These are phyloP conservation scores for Temnothorax rugatulus DNA, from an alignment of 2,888 invertebrate species.

Conservation along the genomic window DNA sequence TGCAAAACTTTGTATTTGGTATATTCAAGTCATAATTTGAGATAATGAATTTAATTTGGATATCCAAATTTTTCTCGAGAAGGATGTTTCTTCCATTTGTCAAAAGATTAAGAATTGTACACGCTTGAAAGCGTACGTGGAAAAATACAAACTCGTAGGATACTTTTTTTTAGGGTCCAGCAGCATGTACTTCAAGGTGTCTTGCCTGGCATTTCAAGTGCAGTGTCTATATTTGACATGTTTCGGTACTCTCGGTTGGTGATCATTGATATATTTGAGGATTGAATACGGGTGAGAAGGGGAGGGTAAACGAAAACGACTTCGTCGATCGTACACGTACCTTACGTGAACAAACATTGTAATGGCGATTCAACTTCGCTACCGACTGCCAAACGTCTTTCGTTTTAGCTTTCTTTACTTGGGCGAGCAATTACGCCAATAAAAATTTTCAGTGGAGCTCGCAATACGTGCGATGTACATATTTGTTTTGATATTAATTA, in stretches of 20 bases:
- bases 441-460: not conserved
- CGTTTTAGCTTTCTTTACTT: slow-evolving; percentile 53
- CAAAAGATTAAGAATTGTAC: not conserved
- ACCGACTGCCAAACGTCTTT: slow-evolving; percentile 69
- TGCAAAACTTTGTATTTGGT: not conserved
- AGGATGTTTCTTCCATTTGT: not conserved
- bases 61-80: not conserved
- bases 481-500: not conserved
- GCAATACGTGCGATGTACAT: not conserved
- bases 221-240: slow-evolving; percentile 80
- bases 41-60: not conserved
- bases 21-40: not conserved
- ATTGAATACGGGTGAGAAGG: slow-evolving; percentile 50
- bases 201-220: slow-evolving; percentile 72
- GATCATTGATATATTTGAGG: slow-evolving; percentile 80
- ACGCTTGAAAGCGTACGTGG: not conserved
- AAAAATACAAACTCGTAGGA: slow-evolving; percentile 13
- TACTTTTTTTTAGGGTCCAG: slow-evolving; percentile 34
- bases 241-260: slow-evolving; percentile 69
- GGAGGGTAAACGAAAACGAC: slow-evolving; percentile 51
- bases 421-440: slow-evolving; percentile 52
- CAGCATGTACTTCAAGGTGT: slow-evolving; percentile 19
- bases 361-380: slow-evolving; percentile 75
- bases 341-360: slow-evolving; percentile 74
- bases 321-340: slow-evolving; percentile 63